Evolutionary conservation across 2,888 invertebrate genomes (phyloP), one percentile per base, ranked within the genome.

Genomic region (Ischnura elegans): DNA sequence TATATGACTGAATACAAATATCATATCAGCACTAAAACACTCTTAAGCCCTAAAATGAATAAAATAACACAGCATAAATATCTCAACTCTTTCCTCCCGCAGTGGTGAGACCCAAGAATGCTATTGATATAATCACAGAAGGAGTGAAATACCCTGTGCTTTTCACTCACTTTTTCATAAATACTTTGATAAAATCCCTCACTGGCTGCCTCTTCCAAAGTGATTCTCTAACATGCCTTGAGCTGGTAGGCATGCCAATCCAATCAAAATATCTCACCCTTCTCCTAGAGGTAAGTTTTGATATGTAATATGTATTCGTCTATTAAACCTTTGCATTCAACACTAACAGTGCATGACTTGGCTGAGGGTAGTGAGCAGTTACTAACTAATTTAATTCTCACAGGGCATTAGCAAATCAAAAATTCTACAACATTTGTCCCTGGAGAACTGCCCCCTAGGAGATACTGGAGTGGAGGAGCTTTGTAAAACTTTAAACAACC

Each of bases 171-270:
- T 98, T 97, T 95, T 96, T 98, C 95, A 96, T 98, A 93, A 97
- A 97, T 94, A 97, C 97, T 95, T 95, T 98, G 86, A 96, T 97
- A 8, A 97, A 97, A 94, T 97, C 98, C 2, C 95, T 97, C 4
- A 96, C 97, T 0, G 97, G 97, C 95, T 97, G 97, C 94, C 95
- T 98, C 8, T 96, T 97, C 45, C 97, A 97, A 94, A 98, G 97
- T 29, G 96, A 97, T 61, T 96, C 97, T 29, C 95, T 98, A 19
- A 96, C 97, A 0, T 96, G 96, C 8, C 95, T 98, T 46, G 97
- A 97, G 94, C 95, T 98, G 25, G 98, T 98, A 95, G 98, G 98
- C 0, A 95, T 98, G 46, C 98, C 98, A 0, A 95, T 98, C 87
- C 97, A 97, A 94, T 96, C 97, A 94, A 97, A 97, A 29, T 98